Base-by-base conservation (phyloP, 2,888 invertebrate genomes). In the Byasa hedistus region DNA sequence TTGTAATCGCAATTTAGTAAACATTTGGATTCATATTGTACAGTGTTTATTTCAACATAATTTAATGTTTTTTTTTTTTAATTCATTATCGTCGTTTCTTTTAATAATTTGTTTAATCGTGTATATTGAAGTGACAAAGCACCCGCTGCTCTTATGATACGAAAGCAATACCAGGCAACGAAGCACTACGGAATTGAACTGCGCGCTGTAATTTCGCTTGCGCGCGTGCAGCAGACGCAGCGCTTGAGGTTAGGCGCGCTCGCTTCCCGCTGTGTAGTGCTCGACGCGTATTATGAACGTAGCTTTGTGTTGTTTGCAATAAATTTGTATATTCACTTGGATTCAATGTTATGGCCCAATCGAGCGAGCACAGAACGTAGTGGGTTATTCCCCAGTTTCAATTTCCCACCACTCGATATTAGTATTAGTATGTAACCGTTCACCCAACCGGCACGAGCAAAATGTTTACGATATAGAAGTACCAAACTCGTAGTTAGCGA, bases 401-500 rank as follows among this genome's bases (percentile, higher is more conserved):
- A 80, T 76, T 79, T 81, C 85, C 87, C 87, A 87, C 86, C 85
- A 85, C 79, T 78, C 84, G 86, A 83, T 81, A 83, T 83, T 89
- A 88, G 85, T 84, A 80, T 84, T 87, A 88, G 82, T 81, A 77
- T 77, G 79, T 78, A 77, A 81, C 79, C 74, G 77, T 75, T 39
- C 77, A 68, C 77, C 73, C 82, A 80, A 83, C 80, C 68, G 73
- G 71, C 69, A 68, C 64, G 57, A 69, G 56, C 79, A 80, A 84
- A 79, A 80, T 83, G 81, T 79, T 79, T 79, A 79, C 80, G 79
- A 81, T 84, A 88, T 90, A 89, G 87, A 89, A 89, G 88, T 91
- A 91, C 91, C 91, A 91, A 91, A 91, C 90, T 86, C 78, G 83
- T 91, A 90, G 91, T 86, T 91, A 90, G 87, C 82, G 81, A 85